Evolutionary conservation across 2,113 vertebrate genomes (phyloP), one percentile per base, ranked within the genome.

Genomic region (Mugil cephalus): DNA sequence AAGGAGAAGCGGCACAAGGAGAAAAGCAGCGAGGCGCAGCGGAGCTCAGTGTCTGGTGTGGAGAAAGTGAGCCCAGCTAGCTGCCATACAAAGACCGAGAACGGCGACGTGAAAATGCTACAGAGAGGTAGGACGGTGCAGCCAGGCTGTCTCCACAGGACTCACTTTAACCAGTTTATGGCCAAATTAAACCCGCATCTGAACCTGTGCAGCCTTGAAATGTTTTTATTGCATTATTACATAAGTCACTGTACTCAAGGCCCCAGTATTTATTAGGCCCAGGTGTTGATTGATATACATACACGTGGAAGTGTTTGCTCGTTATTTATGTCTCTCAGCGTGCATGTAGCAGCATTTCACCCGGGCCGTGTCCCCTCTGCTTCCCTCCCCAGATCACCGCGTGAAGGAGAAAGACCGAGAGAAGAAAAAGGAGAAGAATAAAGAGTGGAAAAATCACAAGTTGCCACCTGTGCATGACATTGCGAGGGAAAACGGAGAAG

Each of bases 401-500:
- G 73, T 54, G 83, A 97, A 95, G 92, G 95, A 96, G 24, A 96
- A 96, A 91, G 90, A 91, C 43, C 12, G 70, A 8, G 92, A 95
- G 67, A 96, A 95, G 93, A 95, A 95, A 73, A 95, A 92, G 86
- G 94, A 97, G 7, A 95, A 92, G 78, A 93, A 93, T 75, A 97
- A 96, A 83, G 95, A 95, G 64, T 96, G 94, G 88, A 96, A 96
- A 35, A 95, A 95, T 90, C 95, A 97, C 88, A 96, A 94, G 54
- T 80, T 95, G 78, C 95, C 95, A 90, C 87, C 94, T 86, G 95
- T 95, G 71, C 95, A 93, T 90, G 96, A 97, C 87, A 93, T 95
- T 66, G 91, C 95, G 69, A 96, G 96, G 89, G 96, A 97, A 86
- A 98, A 98, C 54, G 96, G 96, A 82, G 95, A 96, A 43, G 85